Evolutionary conservation across 2,888 invertebrate species (phyloP).

Genomic region (Sminthurinus aureus): DNA sequence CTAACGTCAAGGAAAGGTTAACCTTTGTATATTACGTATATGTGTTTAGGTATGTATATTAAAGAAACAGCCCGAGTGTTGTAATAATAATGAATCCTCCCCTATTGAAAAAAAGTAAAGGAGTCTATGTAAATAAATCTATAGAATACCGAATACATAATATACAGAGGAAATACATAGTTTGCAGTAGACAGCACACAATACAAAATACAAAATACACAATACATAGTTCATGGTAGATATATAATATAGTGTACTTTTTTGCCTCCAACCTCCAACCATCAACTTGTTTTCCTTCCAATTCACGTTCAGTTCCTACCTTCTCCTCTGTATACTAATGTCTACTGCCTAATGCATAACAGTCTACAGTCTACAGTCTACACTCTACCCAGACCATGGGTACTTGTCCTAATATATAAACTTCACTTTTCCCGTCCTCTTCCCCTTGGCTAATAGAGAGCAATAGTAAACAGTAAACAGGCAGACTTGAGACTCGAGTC

Average conservation of each 20-base stretch:
- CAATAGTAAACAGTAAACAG: too few species aligned
- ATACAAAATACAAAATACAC: too few species aligned
- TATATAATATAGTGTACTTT: conserved; percentile 2
- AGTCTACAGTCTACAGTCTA: not conserved
- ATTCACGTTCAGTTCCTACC: conserved; percentile 31
- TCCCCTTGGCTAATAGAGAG: not conserved
- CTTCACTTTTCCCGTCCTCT: not conserved
- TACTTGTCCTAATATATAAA: not conserved
- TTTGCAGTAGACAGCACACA: too few species aligned
- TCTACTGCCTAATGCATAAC: not conserved
- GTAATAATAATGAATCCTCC: conserved; percentile 37
- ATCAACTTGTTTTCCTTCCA: conserved; percentile 30
- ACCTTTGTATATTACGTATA: too few species aligned
- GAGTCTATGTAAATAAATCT: too few species aligned
- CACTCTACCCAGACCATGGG: not conserved
- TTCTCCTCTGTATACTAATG: conserved; percentile 3
- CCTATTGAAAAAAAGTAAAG: not conserved
- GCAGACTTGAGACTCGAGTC: too few species aligned
- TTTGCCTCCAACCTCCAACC: not conserved
- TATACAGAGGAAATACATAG: too few species aligned
- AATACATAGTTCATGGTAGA: too few species aligned
- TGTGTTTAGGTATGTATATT: conserved; percentile 14
- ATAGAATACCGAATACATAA: too few species aligned
- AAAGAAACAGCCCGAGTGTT: conserved; percentile 31
- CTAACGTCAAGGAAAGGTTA: conserved; percentile 14